Conservation (phyloP, 2,888 invertebrate genomes). For the Chironomus tentans region DNA sequence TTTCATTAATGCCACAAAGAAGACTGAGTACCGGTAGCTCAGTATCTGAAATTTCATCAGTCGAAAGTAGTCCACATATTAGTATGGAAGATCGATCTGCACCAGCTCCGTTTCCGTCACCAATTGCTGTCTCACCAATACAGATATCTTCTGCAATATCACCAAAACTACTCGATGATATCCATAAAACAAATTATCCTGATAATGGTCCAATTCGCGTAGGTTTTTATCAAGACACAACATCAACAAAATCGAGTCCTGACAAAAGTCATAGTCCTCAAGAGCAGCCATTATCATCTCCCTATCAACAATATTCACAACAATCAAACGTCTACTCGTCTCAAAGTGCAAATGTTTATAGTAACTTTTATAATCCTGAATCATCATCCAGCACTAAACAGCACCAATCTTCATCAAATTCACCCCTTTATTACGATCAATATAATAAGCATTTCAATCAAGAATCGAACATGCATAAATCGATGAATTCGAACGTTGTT, state of each 20-base stretch:
- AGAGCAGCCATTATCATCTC: slow-evolving; percentile 55
- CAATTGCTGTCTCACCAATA: slow-evolving; percentile 60
- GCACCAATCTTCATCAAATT: background rate
- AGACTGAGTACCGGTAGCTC: slow-evolving; percentile 72
- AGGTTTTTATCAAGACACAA: slow-evolving; percentile 81
- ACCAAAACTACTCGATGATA: slow-evolving; percentile 60
- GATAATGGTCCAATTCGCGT: slow-evolving; percentile 77
- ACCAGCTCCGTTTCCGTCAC: slow-evolving; percentile 64
- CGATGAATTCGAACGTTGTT: slow-evolving; percentile 45
- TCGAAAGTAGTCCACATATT: slow-evolving; percentile 61
- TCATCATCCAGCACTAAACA: background rate
- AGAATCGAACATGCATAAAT: slow-evolving; percentile 48
- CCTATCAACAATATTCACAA: slow-evolving; percentile 30
- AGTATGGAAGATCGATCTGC: slow-evolving; percentile 50
- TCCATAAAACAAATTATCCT: slow-evolving; percentile 55
- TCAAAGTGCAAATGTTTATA: slow-evolving; percentile 44
- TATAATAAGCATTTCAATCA: slow-evolving; percentile 46
- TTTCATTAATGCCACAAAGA: slow-evolving; percentile 42
- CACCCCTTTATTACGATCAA: slow-evolving; percentile 47
- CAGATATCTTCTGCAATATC: slow-evolving; percentile 55
- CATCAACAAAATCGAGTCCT: slow-evolving; percentile 73
- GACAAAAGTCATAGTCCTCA: slow-evolving; percentile 76
- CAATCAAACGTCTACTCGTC: slow-evolving; percentile 44
- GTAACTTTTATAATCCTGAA: slow-evolving; percentile 34
- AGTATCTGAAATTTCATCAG: slow-evolving; percentile 67